Conservation (phyloP, 2,797 vertebrate species). For the Knipowitschia caucasica region DNA sequence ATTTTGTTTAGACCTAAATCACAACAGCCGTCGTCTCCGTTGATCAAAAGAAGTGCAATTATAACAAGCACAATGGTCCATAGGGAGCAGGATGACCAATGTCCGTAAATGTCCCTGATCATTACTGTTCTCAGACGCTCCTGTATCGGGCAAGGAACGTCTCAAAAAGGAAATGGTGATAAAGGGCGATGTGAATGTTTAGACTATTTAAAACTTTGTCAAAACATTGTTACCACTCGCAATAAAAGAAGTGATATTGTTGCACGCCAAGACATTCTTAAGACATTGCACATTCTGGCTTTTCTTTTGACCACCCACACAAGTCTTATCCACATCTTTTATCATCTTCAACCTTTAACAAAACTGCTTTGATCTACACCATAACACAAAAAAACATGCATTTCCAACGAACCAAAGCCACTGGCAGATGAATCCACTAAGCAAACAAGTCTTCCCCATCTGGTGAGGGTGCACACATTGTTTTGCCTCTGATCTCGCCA, state of each 20-base stretch:
- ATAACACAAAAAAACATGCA: constrained; percentile 24
- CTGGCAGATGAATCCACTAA: constrained; percentile 34
- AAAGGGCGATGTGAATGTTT: too few relatives aligned
- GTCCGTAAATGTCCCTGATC: too few relatives aligned
- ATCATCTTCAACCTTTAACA: not conserved
- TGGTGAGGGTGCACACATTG: constrained; percentile 36
- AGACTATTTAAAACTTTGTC: too few relatives aligned
- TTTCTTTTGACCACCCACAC: not conserved
- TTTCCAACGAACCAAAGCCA: constrained; percentile 25
- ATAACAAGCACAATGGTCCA: too few relatives aligned
- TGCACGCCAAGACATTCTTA: not conserved
- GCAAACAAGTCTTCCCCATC: constrained; percentile 39
- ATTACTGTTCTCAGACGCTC: too few relatives aligned
- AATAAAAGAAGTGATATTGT: not conserved
- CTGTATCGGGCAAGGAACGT: too few relatives aligned
- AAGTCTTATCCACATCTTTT: constrained; percentile 11
- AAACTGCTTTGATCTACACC: constrained; percentile 33
- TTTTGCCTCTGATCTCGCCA: constrained; percentile 36
- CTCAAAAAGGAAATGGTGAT: too few relatives aligned
- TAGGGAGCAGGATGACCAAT: too few relatives aligned
- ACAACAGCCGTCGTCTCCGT: too few relatives aligned
- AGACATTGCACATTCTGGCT: not conserved
- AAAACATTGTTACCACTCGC: too few relatives aligned
- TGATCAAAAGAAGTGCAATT: too few relatives aligned
- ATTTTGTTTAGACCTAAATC: too few relatives aligned